phyloP scores from a whole-genome alignment of 1,140 invertebrate species.

The Diorhabda carinulata region DNA sequence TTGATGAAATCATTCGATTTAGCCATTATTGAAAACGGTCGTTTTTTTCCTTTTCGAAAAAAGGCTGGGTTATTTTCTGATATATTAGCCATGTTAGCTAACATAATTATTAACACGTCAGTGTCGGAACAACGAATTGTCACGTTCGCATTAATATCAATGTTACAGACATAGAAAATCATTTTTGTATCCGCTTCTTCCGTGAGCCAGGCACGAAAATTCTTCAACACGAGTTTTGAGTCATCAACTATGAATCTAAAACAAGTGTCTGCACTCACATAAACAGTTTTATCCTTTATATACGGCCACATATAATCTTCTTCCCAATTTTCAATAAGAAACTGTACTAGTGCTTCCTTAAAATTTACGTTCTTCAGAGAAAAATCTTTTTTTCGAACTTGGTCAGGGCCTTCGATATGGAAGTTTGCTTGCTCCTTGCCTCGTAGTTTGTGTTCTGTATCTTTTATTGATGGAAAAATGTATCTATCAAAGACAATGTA shows the following conservation, averaged over 20 bases:
- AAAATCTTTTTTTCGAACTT: slow-evolving; percentile 9
- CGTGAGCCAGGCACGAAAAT: slow-evolving; percentile 21
- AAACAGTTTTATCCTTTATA: slow-evolving; percentile 33
- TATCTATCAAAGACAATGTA: slow-evolving; percentile 17
- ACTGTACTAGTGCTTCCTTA: slow-evolving; percentile 15
- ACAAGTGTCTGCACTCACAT: slow-evolving; percentile 8
- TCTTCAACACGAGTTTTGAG: slow-evolving; percentile 23
- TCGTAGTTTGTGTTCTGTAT: neutral
- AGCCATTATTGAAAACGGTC: slow-evolving; percentile 7
- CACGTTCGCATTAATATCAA: slow-evolving; percentile 5
- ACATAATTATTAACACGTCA: slow-evolving; percentile 23
- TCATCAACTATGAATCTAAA: slow-evolving; percentile 7
- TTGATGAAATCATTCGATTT: neutral
- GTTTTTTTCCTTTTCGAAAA: slow-evolving; percentile 14
- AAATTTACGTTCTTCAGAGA: slow-evolving; percentile 19
- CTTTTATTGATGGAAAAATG: too few species aligned
- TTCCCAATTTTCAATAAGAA: slow-evolving; percentile 20
- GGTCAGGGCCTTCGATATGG: neutral
- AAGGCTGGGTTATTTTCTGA: slow-evolving; percentile 10
- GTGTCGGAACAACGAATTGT: slow-evolving; percentile 28
- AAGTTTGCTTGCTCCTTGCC: neutral
- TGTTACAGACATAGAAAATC: too few species aligned
- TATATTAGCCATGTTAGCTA: neutral
- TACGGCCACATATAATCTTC: slow-evolving; percentile 24
- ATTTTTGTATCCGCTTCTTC: slow-evolving; percentile 31